Base-by-base conservation (phyloP, 1,140 invertebrate species). In the Apis dorsata region DNA sequence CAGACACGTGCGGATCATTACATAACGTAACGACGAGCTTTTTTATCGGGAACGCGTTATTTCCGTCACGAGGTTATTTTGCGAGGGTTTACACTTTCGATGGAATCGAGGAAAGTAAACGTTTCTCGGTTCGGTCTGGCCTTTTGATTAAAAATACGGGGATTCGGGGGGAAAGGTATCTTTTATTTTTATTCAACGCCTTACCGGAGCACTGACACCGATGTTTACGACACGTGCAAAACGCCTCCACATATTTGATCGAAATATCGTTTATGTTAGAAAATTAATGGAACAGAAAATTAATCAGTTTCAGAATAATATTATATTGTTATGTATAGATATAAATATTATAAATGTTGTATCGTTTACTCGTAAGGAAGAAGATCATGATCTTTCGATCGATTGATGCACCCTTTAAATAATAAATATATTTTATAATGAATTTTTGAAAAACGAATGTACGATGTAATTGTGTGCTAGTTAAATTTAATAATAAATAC, bases 31-130 rank as follows among this genome's bases (percentile, higher is more conserved):
- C 57, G 75, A 81, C n/a, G 53, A 76, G 53, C 12, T 73, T 85
- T 84, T 84, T 84, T 84, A 84, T 84, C 62, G 76, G 24, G 76
- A 66, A 66, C 76, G 28, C 83, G 83, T 84, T 84, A 84, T 84
- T 84, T 84, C 55, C 57, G 78, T 84, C 78, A 17, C 83, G 65
- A 75, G 78, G 83, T 57, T 84, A 63, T 84, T 84, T 79, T 24
- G 12, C 81, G 62, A 72, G 55, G 59, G 34, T 44, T 44, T 44
- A 59, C 51, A 68, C 69, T 73, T 83, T 79, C 69, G 51, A 62
- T 49, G 28, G 81, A 49, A 83, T 71, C 70, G 70, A 79, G 53
- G 24, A 79, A 80, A 71, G 24, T 8, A n/a, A 15, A 24, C 12
- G 34, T 7, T 44, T 7, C 34, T 44, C 34, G 53, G 51, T 2